Evolutionary conservation across 2,113 vertebrate species (phyloP).

Genomic region (Cygnus buccinator): DNA sequence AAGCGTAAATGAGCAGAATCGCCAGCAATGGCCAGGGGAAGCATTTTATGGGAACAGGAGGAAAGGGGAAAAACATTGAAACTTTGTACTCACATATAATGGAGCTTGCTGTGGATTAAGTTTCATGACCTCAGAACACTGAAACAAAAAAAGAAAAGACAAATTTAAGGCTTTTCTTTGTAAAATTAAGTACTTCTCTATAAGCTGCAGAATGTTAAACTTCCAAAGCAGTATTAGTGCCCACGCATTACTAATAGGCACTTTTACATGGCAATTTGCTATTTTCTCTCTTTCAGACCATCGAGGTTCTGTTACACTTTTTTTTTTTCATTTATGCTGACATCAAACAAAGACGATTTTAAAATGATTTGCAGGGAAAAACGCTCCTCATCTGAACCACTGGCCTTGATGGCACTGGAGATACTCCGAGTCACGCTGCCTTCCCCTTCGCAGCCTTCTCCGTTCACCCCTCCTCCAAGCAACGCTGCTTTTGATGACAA

Average conservation of each 20-base stretch:
- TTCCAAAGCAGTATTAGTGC: background rate
- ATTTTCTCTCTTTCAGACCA: background rate
- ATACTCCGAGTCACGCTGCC: background rate
- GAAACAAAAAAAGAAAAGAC: constrained; percentile 71
- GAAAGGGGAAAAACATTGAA: background rate
- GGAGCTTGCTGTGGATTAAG: constrained; percentile 97
- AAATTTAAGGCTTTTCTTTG: background rate
- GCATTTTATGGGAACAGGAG: background rate
- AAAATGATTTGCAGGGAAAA: background rate
- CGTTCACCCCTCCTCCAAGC: background rate
- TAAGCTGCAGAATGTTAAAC: background rate
- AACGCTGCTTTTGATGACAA: background rate
- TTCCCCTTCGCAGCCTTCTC: background rate
- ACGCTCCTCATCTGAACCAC: background rate
- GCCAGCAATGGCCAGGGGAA: background rate
- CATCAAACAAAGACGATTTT: background rate
- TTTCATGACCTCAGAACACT: constrained; percentile 97
- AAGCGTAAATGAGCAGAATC: background rate
- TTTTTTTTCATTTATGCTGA: background rate
- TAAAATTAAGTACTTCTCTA: background rate
- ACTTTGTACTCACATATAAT: constrained; percentile 91
- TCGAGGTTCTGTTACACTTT: background rate
- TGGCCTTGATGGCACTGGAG: background rate
- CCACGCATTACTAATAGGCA: background rate
- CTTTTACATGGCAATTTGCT: background rate